Conservation (phyloP, 2,113 vertebrate species). For the Atrichornis clamosus region DNA sequence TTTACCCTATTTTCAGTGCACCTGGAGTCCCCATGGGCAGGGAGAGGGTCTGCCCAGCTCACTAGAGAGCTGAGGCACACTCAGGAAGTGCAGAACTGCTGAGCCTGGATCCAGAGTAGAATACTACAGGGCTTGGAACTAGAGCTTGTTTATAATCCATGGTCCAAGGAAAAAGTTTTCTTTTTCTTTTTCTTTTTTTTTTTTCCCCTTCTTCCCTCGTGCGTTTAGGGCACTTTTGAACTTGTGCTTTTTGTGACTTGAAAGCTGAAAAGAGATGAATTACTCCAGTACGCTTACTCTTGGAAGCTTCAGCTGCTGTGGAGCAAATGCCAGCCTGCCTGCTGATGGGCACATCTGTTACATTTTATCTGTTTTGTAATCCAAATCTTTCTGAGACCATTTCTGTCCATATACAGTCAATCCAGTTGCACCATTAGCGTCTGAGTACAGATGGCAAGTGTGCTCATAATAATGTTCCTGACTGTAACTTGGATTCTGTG, state of each 20-base stretch:
- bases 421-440: neutral
- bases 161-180: neutral
- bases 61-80: rapidly evolving
- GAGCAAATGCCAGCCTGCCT: constrained; percentile 39
- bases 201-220: rapidly evolving
- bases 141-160: neutral
- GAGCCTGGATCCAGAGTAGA: neutral
- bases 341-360: constrained; percentile 62
- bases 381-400: constrained; percentile 44
- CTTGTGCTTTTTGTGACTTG: constrained; percentile 9
- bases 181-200: neutral
- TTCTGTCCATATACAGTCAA: constrained; percentile 64
- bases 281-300: constrained; percentile 23
- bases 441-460: constrained; percentile 59
- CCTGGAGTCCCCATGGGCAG: neutral
- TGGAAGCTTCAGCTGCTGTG: constrained; percentile 47
- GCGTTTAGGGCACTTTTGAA: neutral
- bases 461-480: neutral
- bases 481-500: neutral
- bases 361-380: constrained; percentile 62
- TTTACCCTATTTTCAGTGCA: rapidly evolving
- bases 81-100: neutral
- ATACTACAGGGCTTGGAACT: neutral
- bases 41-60: neutral
- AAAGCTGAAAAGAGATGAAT: constrained; percentile 25